A percentile compares a stretch with the other conserved stretches of the same genome.
phyloP scores from a whole-genome alignment of 2,888 invertebrate genomes.

The Orthosia gothica region DNA sequence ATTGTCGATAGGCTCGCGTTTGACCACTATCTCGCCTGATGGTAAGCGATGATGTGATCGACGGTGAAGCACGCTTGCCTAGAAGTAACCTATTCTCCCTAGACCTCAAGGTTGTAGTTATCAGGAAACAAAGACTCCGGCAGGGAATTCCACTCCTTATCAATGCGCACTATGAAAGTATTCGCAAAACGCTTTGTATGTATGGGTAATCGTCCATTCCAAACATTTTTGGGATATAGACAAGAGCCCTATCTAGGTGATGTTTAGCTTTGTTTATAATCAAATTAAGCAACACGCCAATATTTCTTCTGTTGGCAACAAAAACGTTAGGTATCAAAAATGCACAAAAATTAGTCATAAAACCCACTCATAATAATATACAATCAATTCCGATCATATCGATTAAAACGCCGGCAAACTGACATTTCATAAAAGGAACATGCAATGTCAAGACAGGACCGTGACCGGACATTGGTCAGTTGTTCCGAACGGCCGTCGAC shows the following conservation, averaged over 20 bases:
- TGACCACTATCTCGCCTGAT: too few species aligned
- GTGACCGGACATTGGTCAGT: slow-evolving; percentile 84
- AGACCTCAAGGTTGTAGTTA: too few species aligned
- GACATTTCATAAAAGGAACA: slow-evolving; percentile 74
- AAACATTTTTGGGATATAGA: too few species aligned
- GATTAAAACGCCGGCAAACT: slow-evolving; percentile 60
- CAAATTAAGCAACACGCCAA: not conserved
- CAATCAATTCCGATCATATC: slow-evolving; percentile 58
- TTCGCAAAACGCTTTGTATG: too few species aligned
- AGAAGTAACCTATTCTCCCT: too few species aligned
- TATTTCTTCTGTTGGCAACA: not conserved
- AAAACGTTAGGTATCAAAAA: not conserved
- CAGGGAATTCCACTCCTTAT: too few species aligned
- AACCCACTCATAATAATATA: not conserved
- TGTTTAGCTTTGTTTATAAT: not conserved
- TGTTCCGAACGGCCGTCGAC: slow-evolving; percentile 76
- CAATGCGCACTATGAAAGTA: too few species aligned
- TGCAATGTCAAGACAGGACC: slow-evolving; percentile 83
- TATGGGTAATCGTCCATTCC: too few species aligned
- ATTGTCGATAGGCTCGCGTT: too few species aligned
- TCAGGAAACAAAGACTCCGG: too few species aligned
- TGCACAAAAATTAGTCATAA: not conserved
- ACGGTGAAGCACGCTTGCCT: too few species aligned
- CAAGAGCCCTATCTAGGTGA: not conserved
- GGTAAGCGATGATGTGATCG: too few species aligned